Conservation (phyloP, 2,888 invertebrate genomes). For the Lithophane socia region DNA sequence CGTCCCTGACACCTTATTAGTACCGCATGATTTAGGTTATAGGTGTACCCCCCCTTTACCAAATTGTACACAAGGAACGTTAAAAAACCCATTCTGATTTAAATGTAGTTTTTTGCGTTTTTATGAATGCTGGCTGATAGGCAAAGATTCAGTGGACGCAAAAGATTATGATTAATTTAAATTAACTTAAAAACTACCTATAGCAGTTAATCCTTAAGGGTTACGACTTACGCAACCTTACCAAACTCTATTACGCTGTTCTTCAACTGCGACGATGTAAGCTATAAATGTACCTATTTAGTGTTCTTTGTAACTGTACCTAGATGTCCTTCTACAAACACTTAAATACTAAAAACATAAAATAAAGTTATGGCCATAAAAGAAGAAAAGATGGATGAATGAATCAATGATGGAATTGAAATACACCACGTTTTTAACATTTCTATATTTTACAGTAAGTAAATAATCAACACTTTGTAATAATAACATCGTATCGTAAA, state of each 20-base stretch:
- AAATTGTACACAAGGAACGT: too few relatives aligned
- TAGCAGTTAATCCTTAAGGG: too few relatives aligned
- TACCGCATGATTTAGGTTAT: too few relatives aligned
- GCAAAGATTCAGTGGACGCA: too few relatives aligned
- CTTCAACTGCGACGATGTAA: not conserved
- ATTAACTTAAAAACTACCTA: too few relatives aligned
- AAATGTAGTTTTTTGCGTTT: too few relatives aligned
- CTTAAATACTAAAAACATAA: not conserved
- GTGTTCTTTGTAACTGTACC: not conserved
- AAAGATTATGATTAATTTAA: too few relatives aligned
- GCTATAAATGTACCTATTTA: not conserved
- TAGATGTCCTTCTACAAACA: not conserved
- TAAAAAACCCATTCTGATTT: too few relatives aligned
- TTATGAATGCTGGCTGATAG: too few relatives aligned
- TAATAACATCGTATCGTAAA: not conserved
- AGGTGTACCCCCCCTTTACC: too few relatives aligned
- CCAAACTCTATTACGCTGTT: not conserved
- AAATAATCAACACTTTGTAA: conserved; percentile 6
- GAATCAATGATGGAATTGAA: not conserved
- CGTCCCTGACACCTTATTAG: too few relatives aligned
- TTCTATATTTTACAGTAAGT: conserved; percentile 19
- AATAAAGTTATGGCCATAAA: conserved; percentile 7
- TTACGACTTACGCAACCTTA: not conserved
- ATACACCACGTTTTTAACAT: conserved; percentile 6
- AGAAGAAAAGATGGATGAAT: not conserved